Evolutionary conservation across 2,797 vertebrate species (phyloP).

Genomic region (Gouania willdenowi): DNA sequence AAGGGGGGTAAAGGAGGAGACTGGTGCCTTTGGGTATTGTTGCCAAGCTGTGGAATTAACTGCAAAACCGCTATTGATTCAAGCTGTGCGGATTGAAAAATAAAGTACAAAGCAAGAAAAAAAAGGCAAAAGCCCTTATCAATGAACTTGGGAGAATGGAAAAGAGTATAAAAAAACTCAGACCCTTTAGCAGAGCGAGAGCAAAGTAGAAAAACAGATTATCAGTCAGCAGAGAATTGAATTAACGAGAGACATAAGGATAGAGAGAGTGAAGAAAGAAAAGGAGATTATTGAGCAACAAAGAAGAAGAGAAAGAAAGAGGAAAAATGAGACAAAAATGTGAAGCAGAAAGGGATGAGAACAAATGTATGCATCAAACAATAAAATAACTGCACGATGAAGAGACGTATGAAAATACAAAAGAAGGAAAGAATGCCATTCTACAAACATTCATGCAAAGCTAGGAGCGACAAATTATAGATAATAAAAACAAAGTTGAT

Average conservation of each 20-base stretch:
- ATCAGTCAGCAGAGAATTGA: constrained; percentile 57
- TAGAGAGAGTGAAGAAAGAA: constrained; percentile 30
- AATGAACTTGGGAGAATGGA: constrained; percentile 57
- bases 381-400: constrained; percentile 1
- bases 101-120: constrained; percentile 51
- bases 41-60: constrained; percentile 65
- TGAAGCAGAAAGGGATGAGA: constrained; percentile 4
- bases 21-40: constrained; percentile 55
- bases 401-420: constrained; percentile 16
- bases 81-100: constrained; percentile 59
- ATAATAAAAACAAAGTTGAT: constrained; percentile 50
- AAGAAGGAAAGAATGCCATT: constrained; percentile 19
- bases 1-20: constrained; percentile 29
- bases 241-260: constrained; percentile 54
- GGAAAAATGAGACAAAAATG: constrained; percentile 31
- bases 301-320: constrained; percentile 16
- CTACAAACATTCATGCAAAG: constrained; percentile 31
- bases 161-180: constrained; percentile 20
- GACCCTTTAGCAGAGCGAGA: constrained; percentile 27
- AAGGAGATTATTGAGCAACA: constrained; percentile 46
- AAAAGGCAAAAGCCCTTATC: constrained; percentile 55
- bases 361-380: constrained; percentile 9
- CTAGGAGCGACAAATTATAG: constrained; percentile 25
- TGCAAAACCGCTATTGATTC: constrained; percentile 65
- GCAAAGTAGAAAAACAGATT: constrained; percentile 45